These are phyloP conservation scores for Patiria miniata DNA, from an alignment of 35 echinoderm and acorn worm genomes.

Conservation along the genomic window DNA sequence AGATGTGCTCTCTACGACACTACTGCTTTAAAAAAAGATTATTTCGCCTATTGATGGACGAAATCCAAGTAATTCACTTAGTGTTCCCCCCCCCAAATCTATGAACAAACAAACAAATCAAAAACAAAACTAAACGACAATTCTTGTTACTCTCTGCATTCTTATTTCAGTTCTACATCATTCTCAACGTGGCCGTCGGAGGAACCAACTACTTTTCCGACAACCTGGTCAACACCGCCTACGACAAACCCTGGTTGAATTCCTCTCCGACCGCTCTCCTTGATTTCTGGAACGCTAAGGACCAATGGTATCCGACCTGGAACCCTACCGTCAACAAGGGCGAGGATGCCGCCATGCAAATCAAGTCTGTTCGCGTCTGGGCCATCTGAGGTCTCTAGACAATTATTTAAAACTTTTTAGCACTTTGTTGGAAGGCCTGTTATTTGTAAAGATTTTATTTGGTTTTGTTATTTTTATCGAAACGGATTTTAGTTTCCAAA, in stretches of 20 bases:
- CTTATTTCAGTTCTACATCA: slow-evolving; percentile 82
- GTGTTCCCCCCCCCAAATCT: too few relatives aligned
- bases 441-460: too few relatives aligned
- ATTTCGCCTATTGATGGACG: too few relatives aligned
- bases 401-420: too few relatives aligned
- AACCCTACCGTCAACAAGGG: slow-evolving; percentile 80
- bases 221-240: slow-evolving; percentile 31
- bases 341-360: slow-evolving; percentile 93
- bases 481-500: too few relatives aligned
- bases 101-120: too few relatives aligned
- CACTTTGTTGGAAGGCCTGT: too few relatives aligned
- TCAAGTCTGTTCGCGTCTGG: slow-evolving; percentile 74
- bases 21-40: too few relatives aligned
- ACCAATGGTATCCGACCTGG: slow-evolving; percentile 87
- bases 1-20: too few relatives aligned
- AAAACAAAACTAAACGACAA: too few relatives aligned
- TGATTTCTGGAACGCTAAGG: slow-evolving; percentile 66
- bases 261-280: slow-evolving; percentile 60
- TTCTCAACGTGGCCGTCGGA: slow-evolving; percentile 94
- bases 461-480: too few relatives aligned
- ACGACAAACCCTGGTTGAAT: slow-evolving; percentile 85
- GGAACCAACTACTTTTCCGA: slow-evolving; percentile 79
- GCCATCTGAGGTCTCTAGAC: background rate
- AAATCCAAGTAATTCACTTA: too few relatives aligned
- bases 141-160: background rate